Conservation (phyloP, 92 coral and sea anemone genomes). For the Zoanthus gigantus region DNA sequence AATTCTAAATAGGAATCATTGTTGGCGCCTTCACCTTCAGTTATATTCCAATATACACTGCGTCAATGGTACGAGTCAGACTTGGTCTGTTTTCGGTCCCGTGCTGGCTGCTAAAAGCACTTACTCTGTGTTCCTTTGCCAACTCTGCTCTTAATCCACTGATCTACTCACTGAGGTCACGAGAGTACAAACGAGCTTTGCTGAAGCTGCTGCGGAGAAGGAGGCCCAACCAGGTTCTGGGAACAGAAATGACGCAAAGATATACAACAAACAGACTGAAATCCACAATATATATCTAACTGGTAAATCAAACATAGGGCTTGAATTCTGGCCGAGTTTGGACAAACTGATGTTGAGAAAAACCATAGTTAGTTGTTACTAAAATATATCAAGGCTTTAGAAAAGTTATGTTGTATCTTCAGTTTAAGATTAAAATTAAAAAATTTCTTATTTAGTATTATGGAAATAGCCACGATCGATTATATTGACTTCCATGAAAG, state of each 20-base stretch:
- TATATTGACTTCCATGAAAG: too few species aligned
- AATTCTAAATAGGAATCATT: conserved; percentile 52
- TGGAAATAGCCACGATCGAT: too few species aligned
- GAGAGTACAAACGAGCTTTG: conserved; percentile 44
- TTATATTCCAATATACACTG: conserved; percentile 52
- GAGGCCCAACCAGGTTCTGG: not conserved
- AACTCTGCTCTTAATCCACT: conserved; percentile 67
- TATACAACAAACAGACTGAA: not conserved
- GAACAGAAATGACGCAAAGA: not conserved
- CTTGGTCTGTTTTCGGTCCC: conserved; percentile 54
- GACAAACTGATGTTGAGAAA: not conserved
- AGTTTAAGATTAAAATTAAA: too few species aligned
- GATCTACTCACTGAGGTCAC: conserved; percentile 63
- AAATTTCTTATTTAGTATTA: too few species aligned
- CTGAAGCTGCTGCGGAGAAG: conserved; percentile 22
- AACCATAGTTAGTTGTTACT: too few species aligned
- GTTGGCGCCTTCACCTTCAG: conserved; percentile 61
- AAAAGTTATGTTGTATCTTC: too few species aligned
- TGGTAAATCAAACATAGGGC: too few species aligned
- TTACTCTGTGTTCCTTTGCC: conserved; percentile 6
- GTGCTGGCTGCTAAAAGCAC: not conserved
- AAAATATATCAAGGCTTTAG: too few species aligned
- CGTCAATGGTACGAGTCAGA: conserved; percentile 31
- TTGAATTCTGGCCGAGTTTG: too few species aligned
- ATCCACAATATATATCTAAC: too few species aligned